Percentiles rank a stretch among this genome's conserved stretches.
These are phyloP conservation scores for Andrena fulva DNA, from an alignment of 2,888 invertebrate species.

Conservation along the genomic window DNA sequence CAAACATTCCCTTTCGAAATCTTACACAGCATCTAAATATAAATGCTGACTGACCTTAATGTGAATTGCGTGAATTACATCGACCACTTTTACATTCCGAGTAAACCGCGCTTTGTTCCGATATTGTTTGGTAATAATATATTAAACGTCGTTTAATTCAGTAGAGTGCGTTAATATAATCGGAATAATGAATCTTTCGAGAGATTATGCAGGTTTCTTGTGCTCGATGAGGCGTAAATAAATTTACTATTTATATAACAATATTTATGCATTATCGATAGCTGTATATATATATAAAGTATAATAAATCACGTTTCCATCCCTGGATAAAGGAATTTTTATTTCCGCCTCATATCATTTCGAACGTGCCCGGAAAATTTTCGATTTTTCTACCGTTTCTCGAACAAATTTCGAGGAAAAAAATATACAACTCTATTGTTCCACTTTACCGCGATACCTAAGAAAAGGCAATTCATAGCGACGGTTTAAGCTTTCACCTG, in stretches of 20 bases:
- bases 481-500: neutral
- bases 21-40: neutral
- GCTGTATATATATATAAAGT: neutral
- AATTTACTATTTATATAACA: conserved; percentile 44
- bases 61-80: neutral
- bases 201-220: conserved; percentile 1
- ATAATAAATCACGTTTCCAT: neutral
- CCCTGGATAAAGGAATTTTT: neutral
- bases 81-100: neutral
- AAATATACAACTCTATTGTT: neutral
- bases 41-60: neutral
- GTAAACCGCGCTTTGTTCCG: neutral
- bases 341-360: neutral
- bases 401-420: neutral
- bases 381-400: neutral
- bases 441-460: neutral
- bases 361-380: neutral
- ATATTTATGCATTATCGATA: conserved; percentile 12
- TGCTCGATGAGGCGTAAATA: conserved; percentile 14
- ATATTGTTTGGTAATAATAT: neutral
- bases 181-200: conserved; percentile 4
- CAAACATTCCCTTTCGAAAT: no score
- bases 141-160: neutral
- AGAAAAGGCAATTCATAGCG: neutral
- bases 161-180: conserved; percentile 2